Evolutionary conservation across 2,888 invertebrate species (phyloP).

Genomic region (Schizotus pectinicornis): DNA sequence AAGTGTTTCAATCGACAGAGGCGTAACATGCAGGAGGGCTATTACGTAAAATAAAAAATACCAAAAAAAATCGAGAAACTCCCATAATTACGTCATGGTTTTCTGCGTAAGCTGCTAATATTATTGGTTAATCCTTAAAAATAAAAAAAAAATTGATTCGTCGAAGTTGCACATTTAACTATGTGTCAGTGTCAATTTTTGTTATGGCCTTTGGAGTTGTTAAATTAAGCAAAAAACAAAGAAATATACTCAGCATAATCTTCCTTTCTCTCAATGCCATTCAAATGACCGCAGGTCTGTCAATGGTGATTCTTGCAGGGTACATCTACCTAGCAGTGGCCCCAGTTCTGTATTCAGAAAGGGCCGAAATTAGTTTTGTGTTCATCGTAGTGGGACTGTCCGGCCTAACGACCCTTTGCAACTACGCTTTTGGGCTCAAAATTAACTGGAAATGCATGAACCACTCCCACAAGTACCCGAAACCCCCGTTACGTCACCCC

Average conservation of each 20-base stretch:
- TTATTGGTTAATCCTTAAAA: too few species aligned
- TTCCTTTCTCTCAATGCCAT: slow-evolving; percentile 48
- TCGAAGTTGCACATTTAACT: too few species aligned
- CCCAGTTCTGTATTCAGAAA: slow-evolving; percentile 54
- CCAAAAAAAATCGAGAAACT: too few species aligned
- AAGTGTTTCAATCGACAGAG: too few species aligned
- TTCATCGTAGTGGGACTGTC: slow-evolving; percentile 54
- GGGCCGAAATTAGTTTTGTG: slow-evolving; percentile 54
- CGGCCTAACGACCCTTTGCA: slow-evolving; percentile 52
- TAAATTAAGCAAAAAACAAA: slow-evolving; percentile 44
- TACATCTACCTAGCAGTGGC: slow-evolving; percentile 51
- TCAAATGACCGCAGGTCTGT: slow-evolving; percentile 50
- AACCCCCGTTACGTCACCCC: slow-evolving; percentile 2
- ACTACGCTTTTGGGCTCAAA: slow-evolving; percentile 53
- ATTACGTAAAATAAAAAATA: too few species aligned
- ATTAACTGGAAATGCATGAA: slow-evolving; percentile 53
- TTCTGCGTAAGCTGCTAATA: too few species aligned
- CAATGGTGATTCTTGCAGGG: slow-evolving; percentile 49
- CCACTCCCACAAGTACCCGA: slow-evolving; percentile 53
- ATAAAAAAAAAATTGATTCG: background rate
- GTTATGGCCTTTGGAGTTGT: slow-evolving; percentile 48
- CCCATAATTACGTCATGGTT: too few species aligned
- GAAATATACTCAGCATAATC: slow-evolving; percentile 42
- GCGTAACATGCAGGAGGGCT: too few species aligned
- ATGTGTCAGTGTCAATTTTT: slow-evolving; percentile 14